Base-by-base conservation (phyloP, 2,797 vertebrate species). In the Manis crassicaudata region DNA sequence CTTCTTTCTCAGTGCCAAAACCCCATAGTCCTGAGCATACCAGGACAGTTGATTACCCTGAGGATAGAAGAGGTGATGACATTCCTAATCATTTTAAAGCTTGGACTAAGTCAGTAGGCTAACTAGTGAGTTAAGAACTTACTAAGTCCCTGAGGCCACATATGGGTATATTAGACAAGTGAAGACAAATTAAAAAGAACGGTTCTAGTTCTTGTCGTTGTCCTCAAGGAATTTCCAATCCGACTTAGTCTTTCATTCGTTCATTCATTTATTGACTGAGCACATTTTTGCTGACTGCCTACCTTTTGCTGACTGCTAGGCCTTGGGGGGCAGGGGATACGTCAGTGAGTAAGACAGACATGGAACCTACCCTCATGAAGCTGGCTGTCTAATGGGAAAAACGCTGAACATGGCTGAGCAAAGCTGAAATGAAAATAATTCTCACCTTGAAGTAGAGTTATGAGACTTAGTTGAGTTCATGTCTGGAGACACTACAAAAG, bases 111-210 rank as follows among this genome's bases (percentile, higher is more conserved):
- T 72, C 70, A 90, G 17, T n/a, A 82, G 35, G 20, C 32, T 87
- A 80, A 67, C 50, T 70, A 84, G 40, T 70, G 76, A 89, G 21
- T 91, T 52, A 63, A 82, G 58, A 65, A 84, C 73, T 94, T 94
- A 68, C 50, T 79, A 79, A 67, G 52, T 80, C 70, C 40, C 75
- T 72, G 23, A 80, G 27, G 18, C 16, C 43, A 75, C 67, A n/a
- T 60, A 67, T 32, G 32, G 37, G 40, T 21, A 54, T 67, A 54
- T 73, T 35, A 62, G 58, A 56, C 27, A 32, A 35, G 37, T 86
- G 3, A 63, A 40, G 20, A 73, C 37, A 84, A 52, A 76, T 65
- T 70, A 40, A 58, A 86, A 58, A 68, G 21, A 73, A 75, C 1
- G 40, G 3, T 63, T 82, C 12, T 50, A 60, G 65, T 86, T 90